Percentiles rank a stretch among this genome's conserved stretches.
Evolutionary conservation across 2,113 vertebrate genomes (phyloP).

Genomic region (Corythaixoides concolor): DNA sequence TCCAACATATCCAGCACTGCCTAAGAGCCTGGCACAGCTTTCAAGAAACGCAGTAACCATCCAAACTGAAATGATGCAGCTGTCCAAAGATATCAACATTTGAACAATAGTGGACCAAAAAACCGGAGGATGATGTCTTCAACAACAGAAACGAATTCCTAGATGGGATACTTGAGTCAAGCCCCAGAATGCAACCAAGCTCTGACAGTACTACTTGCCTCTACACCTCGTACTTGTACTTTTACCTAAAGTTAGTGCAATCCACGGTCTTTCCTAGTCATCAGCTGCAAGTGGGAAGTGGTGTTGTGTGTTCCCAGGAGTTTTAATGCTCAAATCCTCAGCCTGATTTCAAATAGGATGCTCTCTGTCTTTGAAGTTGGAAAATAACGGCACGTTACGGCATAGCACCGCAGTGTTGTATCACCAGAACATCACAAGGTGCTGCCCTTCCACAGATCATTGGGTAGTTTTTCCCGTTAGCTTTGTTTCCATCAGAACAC

Average conservation of each 20-base stretch:
- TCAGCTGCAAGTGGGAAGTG: neutral
- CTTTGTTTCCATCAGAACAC: neutral
- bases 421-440: no score
- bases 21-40: neutral
- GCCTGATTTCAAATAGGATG: neutral
- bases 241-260: neutral
- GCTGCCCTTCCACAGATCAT: neutral
- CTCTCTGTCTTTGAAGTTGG: neutral
- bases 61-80: neutral
- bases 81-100: neutral
- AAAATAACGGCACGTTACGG: neutral
- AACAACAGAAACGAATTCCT: neutral
- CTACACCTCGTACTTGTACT: neutral
- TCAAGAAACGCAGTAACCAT: neutral
- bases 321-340: neutral
- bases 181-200: neutral
- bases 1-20: neutral
- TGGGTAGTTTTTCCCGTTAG: fast-evolving
- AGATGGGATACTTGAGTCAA: neutral
- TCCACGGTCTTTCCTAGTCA: neutral
- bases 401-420: neutral
- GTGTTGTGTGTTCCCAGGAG: neutral
- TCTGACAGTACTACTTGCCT: neutral
- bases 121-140: neutral
- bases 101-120: neutral